Base-by-base conservation (phyloP, 2,888 invertebrate species). In the Strigamia crassipes region DNA sequence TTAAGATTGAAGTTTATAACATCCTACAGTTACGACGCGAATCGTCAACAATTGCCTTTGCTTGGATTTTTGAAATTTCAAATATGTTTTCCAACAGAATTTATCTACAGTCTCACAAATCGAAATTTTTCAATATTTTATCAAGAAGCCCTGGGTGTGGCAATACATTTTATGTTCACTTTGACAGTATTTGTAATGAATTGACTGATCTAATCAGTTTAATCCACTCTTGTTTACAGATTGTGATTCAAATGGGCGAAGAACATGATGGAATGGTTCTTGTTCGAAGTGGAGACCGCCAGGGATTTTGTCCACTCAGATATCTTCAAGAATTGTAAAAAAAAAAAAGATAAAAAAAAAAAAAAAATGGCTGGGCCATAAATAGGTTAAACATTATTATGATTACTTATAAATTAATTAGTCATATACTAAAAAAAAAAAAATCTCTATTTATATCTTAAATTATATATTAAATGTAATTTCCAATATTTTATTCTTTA, bases 301-400 rank as follows among this genome's bases (percentile, higher is more conserved):
- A 96, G 89, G 96, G 95, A 83, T 93, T 95, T 84, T 97, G 97
- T 89, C 97, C 97, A n/a, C 89, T 95, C 66, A 96, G 96, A 88
- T 97, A 96, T 87, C 91, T 97, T 83, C 95, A 96, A 90, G 96
- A 97, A 90, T 95, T 96, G 93, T 96, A 95, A 95, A 81, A 41
- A 42, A 38, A 13, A 38, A 34, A 34, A 56, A 13, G 38, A 8
- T 1, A 81, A 56, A 56, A 56, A 51, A n/a, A 18, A n/a, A 51
- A 51, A n/a, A 18, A 9, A 56, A 56, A 56, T 56, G 56, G 56
- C 56, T 56, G 56, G 56, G 56, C 56, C 56, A 56, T 56, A 56
- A 18, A 56, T 56, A 56, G 56, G 56, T 56, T 56, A 56, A 56
- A 56, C 21, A 56, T 56, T 56, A 56, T 56, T 56, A 56, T 56